Evolutionary conservation across 2,797 vertebrate genomes (phyloP).

Genomic region (Artibeus jamaicensis): DNA sequence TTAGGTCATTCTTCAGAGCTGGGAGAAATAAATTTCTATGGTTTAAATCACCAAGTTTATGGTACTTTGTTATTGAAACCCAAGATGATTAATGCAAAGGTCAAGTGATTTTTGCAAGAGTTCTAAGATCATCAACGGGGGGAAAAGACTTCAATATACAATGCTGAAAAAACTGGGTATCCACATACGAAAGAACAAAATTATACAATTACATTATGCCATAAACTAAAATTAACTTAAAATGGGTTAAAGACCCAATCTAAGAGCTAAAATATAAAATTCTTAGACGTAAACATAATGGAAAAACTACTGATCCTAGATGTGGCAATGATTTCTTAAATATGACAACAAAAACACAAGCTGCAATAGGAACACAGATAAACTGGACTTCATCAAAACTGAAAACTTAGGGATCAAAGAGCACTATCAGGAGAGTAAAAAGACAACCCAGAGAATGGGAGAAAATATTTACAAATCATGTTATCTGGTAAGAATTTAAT

Average conservation of each 20-base stretch:
- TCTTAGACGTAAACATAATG: not conserved
- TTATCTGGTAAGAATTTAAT: not conserved
- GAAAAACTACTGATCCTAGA: no score
- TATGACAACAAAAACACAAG: conserved; percentile 8
- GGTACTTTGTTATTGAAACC: not conserved
- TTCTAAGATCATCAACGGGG: not conserved
- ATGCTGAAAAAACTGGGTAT: not conserved
- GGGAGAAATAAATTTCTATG: not conserved
- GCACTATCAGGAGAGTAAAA: not conserved
- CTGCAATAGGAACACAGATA: not conserved
- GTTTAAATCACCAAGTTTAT: no score
- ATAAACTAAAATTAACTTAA: not conserved
- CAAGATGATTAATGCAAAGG: not conserved
- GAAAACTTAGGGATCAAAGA: not conserved
- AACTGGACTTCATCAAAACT: not conserved
- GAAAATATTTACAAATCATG: not conserved
- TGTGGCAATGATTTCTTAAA: no score
- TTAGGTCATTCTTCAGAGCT: not conserved
- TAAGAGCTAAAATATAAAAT: not conserved
- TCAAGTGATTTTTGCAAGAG: not conserved
- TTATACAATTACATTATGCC: not conserved
- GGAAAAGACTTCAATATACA: not conserved
- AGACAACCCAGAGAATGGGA: not conserved
- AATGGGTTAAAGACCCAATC: not conserved
- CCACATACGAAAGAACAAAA: not conserved